A percentile compares a stretch with the other conserved stretches of the same genome.
Evolutionary conservation across 1,140 invertebrate genomes (phyloP).

Genomic region (Bombus impatiens): DNA sequence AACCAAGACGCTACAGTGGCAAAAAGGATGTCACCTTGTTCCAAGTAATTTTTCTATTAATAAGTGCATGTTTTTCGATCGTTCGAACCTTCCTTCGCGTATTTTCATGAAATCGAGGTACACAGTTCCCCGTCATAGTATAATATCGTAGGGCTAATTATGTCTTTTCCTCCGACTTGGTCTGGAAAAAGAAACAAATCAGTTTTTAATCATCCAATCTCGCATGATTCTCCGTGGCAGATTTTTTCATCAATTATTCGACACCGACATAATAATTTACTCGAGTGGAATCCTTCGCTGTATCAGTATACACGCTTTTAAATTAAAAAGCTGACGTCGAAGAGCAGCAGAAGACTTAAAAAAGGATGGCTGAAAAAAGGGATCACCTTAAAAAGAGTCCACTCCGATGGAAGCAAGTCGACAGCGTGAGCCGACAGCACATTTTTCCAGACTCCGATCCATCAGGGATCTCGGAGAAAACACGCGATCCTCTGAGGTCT

Average conservation of each 20-base stretch:
- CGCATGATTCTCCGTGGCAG: not conserved
- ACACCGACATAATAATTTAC: not conserved
- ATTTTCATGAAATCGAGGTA: not conserved
- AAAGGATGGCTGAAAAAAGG: not conserved
- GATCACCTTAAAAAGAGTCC: not conserved
- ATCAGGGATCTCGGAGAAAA: constrained; percentile 48
- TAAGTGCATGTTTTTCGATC: not conserved
- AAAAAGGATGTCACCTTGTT: not conserved
- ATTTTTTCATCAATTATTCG: not conserved
- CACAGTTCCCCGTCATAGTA: too few species aligned
- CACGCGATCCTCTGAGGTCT: constrained; percentile 61
- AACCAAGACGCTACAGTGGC: not conserved
- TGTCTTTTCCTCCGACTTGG: not conserved
- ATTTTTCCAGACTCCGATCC: constrained; percentile 52
- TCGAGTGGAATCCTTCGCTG: not conserved
- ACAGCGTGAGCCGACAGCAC: constrained; percentile 1
- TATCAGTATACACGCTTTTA: not conserved
- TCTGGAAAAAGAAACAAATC: not conserved
- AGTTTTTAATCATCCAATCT: not conserved
- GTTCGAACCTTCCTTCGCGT: not conserved
- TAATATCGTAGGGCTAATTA: not conserved
- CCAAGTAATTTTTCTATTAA: not conserved
- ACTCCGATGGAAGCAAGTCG: not conserved
- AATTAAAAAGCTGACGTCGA: not conserved
- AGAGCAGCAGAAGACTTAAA: not conserved